Base-by-base conservation (phyloP, 2,888 invertebrate species). In the Heteropelma amictum region DNA sequence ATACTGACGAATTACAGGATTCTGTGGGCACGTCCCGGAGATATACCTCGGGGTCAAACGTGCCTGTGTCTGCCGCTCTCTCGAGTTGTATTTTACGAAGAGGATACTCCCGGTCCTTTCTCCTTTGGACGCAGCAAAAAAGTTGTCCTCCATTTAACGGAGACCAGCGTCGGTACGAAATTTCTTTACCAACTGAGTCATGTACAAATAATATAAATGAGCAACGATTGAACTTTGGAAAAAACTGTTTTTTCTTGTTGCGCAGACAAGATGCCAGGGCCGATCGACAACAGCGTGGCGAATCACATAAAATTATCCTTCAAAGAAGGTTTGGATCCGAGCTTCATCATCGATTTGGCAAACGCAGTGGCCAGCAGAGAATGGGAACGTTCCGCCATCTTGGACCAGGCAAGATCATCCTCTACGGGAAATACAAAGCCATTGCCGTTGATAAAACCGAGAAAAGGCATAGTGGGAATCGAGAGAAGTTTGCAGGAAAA, bases 401-500 rank as follows among this genome's bases (percentile, higher is more conserved):
- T 83, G 19, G 64, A 85, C 10, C 60, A 63, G 1, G n/a, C 42
- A 0, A 38, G 14, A 6, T 23, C 30, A 7, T 47, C 35, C 35
- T 67, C 61, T 51, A 14, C 79, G 14, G 67, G 72, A 10, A 67
- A 63, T 38, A 26, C 77, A 5, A 83, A 80, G 69, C 75, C 77
- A 26, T 23, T 82, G 12, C 89, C 90, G 0, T 90, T 87, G 79
- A 94, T 95, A 58, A 95, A 95, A 89, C 92, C 94, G 47, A 91
- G 95, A 56, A 94, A 95, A 6, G 99, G 99, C 53, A 99, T 99
- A 84, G 95, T 96, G 47, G 99, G 99, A 1, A 99, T 99, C 81
- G 99, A 99, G 89, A 92, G 97, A 82, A 94, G 95, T 82, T 92
- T 99, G 76, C 95, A 97, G 85, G 96, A 97, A 85, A 96, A 96